Conservation (phyloP, 2,888 invertebrate genomes). For the Leistus spinibarbis region DNA sequence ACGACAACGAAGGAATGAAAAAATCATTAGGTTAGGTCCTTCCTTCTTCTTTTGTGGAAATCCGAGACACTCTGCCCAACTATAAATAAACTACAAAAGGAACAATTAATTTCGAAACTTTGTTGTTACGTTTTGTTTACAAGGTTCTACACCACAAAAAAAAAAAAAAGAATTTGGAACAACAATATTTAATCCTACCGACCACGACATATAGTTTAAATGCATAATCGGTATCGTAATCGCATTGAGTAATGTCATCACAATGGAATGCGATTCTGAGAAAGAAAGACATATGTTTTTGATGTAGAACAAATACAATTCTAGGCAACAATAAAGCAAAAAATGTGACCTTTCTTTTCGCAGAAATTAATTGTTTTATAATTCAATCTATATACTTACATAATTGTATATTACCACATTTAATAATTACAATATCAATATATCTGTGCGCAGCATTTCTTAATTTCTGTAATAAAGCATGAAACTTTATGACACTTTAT, state of each 20-base stretch:
- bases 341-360: not conserved
- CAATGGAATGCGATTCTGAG: too few species aligned
- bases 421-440: not conserved
- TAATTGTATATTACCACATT: too few species aligned
- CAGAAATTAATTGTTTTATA: not conserved
- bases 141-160: not conserved
- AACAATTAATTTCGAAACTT: not conserved
- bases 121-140: not conserved
- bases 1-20: not conserved
- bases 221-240: too few species aligned
- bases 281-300: too few species aligned
- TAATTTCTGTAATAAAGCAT: not conserved
- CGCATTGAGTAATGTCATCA: too few species aligned
- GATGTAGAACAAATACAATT: too few species aligned
- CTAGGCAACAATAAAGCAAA: not conserved
- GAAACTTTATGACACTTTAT: not conserved
- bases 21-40: not conserved
- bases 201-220: too few species aligned
- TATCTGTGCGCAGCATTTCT: not conserved
- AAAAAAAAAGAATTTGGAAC: too few species aligned
- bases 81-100: not conserved
- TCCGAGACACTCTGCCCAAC: not conserved
- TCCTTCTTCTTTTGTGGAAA: not conserved
- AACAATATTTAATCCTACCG: too few species aligned
- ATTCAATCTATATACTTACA: not conserved